Evolutionary conservation across 2,113 vertebrate genomes (phyloP).

Genomic region (Pseudolaguvia tuberculata): DNA sequence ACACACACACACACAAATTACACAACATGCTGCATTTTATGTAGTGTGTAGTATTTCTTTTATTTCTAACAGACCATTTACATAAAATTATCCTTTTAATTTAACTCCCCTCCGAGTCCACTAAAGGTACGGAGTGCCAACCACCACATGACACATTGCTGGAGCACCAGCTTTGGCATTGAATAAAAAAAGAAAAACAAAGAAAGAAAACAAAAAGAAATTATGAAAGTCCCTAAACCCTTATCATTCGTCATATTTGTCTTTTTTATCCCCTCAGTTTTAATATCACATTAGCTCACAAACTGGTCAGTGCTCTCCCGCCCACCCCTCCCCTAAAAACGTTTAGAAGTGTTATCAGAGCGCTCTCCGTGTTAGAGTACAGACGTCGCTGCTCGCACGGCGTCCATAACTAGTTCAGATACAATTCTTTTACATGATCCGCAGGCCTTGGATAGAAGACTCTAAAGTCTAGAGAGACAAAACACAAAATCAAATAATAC

Average conservation of each 20-base stretch:
- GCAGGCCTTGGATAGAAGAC: slow-evolving; percentile 93
- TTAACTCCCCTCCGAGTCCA: slow-evolving; percentile 67
- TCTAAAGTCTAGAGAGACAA: slow-evolving; percentile 82
- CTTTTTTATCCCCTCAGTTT: slow-evolving; percentile 44
- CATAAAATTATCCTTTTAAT: slow-evolving; percentile 77
- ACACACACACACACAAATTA: not conserved
- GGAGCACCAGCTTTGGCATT: slow-evolving; percentile 82
- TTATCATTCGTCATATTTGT: slow-evolving; percentile 23
- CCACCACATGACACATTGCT: slow-evolving; percentile 71
- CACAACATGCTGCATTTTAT: slow-evolving; percentile 31
- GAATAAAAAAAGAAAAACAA: slow-evolving; percentile 60
- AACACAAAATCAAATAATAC: slow-evolving; percentile 19
- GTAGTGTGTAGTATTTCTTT: slow-evolving; percentile 58
- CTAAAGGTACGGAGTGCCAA: slow-evolving; percentile 43
- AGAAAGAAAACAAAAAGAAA: slow-evolving; percentile 34
- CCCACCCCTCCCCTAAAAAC: slow-evolving; percentile 39
- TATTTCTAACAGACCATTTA: slow-evolving; percentile 79
- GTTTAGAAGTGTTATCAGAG: slow-evolving; percentile 61
- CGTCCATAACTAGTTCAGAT: slow-evolving; percentile 64
- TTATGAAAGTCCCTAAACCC: slow-evolving; percentile 53
- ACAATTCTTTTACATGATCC: slow-evolving; percentile 86
- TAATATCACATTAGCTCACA: slow-evolving; percentile 66
- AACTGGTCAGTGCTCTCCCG: slow-evolving; percentile 68
- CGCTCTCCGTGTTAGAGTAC: slow-evolving; percentile 63
- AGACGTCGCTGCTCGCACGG: slow-evolving; percentile 44